Conservation (phyloP, 2,888 invertebrate species). For the Cryptus armator region DNA sequence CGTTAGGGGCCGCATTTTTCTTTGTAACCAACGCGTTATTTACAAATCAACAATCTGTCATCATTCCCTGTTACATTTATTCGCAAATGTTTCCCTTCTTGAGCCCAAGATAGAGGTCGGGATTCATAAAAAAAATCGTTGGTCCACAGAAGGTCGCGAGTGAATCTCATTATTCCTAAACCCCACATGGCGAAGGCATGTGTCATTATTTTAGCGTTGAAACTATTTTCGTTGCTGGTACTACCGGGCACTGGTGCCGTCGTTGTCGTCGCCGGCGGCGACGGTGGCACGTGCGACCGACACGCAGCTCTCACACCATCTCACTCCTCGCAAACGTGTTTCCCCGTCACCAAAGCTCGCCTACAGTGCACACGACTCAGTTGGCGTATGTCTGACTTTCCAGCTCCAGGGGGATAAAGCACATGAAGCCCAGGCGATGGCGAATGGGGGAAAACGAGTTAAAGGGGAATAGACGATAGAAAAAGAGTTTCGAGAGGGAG, state of each 20-base stretch:
- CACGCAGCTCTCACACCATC: conserved; percentile 48
- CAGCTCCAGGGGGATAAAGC: conserved; percentile 51
- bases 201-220: conserved; percentile 81
- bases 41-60: too few relatives aligned
- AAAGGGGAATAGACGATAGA: conserved; percentile 27
- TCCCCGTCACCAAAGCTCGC: conserved; percentile 9
- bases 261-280: conserved; percentile 49
- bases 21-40: too few relatives aligned
- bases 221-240: conserved; percentile 79
- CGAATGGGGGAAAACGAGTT: conserved; percentile 20
- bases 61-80: too few relatives aligned
- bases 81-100: too few relatives aligned
- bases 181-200: conserved; percentile 64
- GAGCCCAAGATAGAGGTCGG: too few relatives aligned
- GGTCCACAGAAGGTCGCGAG: background rate
- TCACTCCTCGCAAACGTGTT: conserved; percentile 48
- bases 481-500: conserved; percentile 10
- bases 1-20: too few relatives aligned
- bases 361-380: background rate
- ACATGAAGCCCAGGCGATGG: conserved; percentile 40
- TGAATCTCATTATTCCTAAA: conserved; percentile 20
- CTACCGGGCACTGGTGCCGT: conserved; percentile 16
- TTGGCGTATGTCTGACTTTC: conserved; percentile 15
- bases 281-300: conserved; percentile 65
- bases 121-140: too few relatives aligned